Evolutionary conservation across 2,113 vertebrate species (phyloP), one percentile per base, ranked within the genome.

Genomic region (Turdus rufiventris): DNA sequence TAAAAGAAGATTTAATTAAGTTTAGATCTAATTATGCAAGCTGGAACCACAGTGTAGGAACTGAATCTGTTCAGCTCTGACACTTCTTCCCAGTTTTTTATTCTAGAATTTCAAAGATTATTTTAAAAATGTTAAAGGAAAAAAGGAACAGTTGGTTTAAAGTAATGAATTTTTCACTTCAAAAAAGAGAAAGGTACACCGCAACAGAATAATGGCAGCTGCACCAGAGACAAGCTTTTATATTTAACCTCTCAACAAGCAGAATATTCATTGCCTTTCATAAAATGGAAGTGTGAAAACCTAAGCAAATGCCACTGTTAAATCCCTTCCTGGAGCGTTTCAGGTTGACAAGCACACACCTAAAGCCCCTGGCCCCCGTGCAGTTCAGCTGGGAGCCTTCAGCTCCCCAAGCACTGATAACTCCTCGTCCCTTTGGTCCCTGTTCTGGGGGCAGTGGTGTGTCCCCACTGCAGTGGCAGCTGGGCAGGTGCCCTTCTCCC

Each of bases 1-100:
- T 89, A 86, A 91, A 93, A 91, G 88, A 87, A 89, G 74, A 92
- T 96, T 97, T 94, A 96, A 96, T 96, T 96, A 96, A 88, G 58
- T 93, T 84, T 87, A 80, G 79, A 88, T 88, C 80, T 95, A 94
- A 96, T 97, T 97, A 97, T 73, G 82, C 76, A 80, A 77, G 40
- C 50, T 92, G 61, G 25, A 91, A 94, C 71, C 47, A 70, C 82
- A 93, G 54, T 13, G 23, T 70, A 58, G 0, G 11, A 91, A 91
- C 56, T 73, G 54, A 71, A 88, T 94, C 85, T 83, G 72, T 58
- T 95, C 91, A 83, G 81, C 48, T 86, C 68, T 77, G 91, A 45
- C 85, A 89, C 63, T 86, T 90, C 51, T 65, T 91, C 74, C 61
- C 34, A 91, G 51, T 80, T 96, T 92, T 88, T 89, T 50, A 89